These are phyloP conservation scores for Meriones psammophilus DNA, from an alignment of 2,797 vertebrate species.

Conservation along the genomic window DNA sequence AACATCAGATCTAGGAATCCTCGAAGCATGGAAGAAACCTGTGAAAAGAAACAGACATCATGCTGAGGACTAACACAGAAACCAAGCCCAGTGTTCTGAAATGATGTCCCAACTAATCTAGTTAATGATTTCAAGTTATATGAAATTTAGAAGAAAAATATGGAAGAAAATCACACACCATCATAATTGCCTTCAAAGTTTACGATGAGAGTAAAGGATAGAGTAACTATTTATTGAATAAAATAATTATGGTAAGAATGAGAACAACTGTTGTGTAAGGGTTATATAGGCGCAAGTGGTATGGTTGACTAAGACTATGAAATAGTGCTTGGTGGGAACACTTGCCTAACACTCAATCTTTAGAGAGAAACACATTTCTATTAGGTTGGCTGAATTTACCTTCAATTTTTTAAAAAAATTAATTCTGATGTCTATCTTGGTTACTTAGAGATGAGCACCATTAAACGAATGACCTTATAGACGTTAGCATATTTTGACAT, in stretches of 20 bases:
- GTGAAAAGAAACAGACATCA: conserved; percentile 31
- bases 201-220: neutral
- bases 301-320: neutral
- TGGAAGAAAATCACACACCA: neutral
- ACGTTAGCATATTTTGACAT: neutral
- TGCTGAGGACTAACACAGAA: neutral
- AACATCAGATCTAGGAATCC: conserved; percentile 98
- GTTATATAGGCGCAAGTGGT: neutral
- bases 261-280: neutral
- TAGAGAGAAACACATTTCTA: neutral
- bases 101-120: neutral
- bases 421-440: neutral
- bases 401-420: neutral
- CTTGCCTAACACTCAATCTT: neutral
- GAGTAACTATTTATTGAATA: neutral
- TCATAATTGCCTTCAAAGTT: conserved; percentile 37
- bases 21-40: conserved; percentile 95
- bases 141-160: neutral
- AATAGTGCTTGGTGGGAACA: neutral
- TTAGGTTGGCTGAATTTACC: neutral
- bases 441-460: neutral
- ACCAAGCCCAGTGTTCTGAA: neutral
- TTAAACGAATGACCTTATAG: neutral
- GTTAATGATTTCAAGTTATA: neutral
- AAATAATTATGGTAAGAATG: neutral